phyloP scores from a whole-genome alignment of 2,113 vertebrate genomes.

The Euleptes europaea region DNA sequence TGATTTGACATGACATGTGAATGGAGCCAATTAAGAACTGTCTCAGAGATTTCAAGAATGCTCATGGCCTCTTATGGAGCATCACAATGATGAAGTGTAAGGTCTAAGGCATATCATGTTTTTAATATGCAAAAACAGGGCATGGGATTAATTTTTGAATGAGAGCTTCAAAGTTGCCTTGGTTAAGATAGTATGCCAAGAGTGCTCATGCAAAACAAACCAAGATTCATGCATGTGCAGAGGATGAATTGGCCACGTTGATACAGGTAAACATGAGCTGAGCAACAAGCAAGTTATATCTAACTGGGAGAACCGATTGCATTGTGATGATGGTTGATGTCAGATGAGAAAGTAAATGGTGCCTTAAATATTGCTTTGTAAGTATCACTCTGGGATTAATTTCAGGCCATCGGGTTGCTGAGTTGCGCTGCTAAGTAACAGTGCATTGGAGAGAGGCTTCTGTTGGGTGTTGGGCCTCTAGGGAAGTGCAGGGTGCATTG shows the following conservation, averaged over 20 bases:
- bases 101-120: neutral
- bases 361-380: constrained; percentile 47
- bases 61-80: neutral
- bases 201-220: neutral
- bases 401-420: constrained; percentile 73
- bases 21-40: neutral
- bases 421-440: constrained; percentile 82
- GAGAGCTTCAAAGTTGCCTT: neutral
- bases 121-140: neutral
- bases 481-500: constrained; percentile 55
- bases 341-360: constrained; percentile 42
- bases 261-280: neutral
- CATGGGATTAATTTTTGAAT: neutral
- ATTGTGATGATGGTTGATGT: constrained; percentile 27
- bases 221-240: neutral
- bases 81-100: neutral
- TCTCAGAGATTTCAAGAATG: neutral
- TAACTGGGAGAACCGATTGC: neutral
- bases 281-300: constrained; percentile 12
- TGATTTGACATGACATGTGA: neutral
- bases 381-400: constrained; percentile 57
- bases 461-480: constrained; percentile 32
- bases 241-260: neutral
- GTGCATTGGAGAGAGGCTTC: constrained; percentile 58
- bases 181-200: neutral